A percentile compares a stretch with the other conserved stretches of the same genome.
Evolutionary conservation across 2,797 vertebrate species (phyloP).

Genomic region (Enteromius unitaeniatus): DNA sequence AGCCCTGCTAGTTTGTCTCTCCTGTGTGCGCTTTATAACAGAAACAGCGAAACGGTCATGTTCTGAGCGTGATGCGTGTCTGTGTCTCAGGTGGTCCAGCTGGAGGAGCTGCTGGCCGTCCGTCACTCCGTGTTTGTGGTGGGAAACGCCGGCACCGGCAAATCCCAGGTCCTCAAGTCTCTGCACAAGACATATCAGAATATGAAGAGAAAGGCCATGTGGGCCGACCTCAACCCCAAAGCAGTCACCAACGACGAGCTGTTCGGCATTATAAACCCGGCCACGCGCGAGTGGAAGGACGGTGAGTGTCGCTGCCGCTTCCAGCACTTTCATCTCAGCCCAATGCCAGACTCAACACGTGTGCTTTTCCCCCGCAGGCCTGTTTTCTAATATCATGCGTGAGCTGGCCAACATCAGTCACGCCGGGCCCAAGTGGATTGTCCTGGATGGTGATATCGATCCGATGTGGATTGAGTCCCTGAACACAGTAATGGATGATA

Average conservation of each 20-base stretch:
- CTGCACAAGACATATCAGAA: slow-evolving; percentile 91
- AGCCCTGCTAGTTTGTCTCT: slow-evolving; percentile 6
- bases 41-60: neutral
- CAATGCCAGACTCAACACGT: neutral
- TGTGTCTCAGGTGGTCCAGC: slow-evolving; percentile 87
- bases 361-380: slow-evolving; percentile 75
- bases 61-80: neutral
- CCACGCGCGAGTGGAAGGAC: slow-evolving; percentile 91
- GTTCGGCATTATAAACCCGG: slow-evolving; percentile 93
- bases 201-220: slow-evolving; percentile 86
- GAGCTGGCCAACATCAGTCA: slow-evolving; percentile 90
- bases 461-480: slow-evolving; percentile 99
- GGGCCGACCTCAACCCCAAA: slow-evolving; percentile 95
- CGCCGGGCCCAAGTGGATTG: slow-evolving; percentile 93
- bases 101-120: slow-evolving; percentile 91
- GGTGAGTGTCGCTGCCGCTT: slow-evolving; percentile 59
- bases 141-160: slow-evolving; percentile 89
- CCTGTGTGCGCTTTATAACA: neutral
- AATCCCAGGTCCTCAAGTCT: slow-evolving; percentile 92
- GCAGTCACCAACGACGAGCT: slow-evolving; percentile 95
- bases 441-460: slow-evolving; percentile 97
- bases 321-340: neutral
- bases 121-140: slow-evolving; percentile 95
- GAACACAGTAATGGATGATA: slow-evolving; percentile 99
- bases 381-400: slow-evolving; percentile 94